Percentiles rank a stretch among this genome's conserved stretches.
Conservation (phyloP, 2,888 invertebrate species). For the Euplagia quadripunctaria region DNA sequence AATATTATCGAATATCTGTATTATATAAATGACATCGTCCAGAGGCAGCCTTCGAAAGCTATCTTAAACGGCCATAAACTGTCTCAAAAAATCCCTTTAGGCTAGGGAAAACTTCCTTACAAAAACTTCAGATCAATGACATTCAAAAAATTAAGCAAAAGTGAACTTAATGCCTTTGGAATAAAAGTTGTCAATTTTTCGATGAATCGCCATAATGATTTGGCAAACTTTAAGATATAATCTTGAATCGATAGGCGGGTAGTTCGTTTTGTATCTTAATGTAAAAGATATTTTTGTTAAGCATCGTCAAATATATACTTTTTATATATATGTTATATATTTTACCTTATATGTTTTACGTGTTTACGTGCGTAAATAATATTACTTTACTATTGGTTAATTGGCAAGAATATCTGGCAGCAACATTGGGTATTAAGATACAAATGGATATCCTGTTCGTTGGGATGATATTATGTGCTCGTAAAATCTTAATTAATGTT, state of each 20-base stretch:
- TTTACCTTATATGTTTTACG: too few species aligned
- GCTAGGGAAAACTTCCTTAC: constrained; percentile 40
- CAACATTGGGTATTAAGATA: too few species aligned
- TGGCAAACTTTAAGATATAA: constrained; percentile 44
- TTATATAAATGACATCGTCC: constrained; percentile 41
- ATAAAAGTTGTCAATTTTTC: constrained; percentile 2
- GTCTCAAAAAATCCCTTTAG: constrained; percentile 61
- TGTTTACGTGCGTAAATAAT: too few species aligned
- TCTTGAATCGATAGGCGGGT: constrained; percentile 57
- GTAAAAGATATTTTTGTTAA: constrained; percentile 39
- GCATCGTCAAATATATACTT: constrained; percentile 20
- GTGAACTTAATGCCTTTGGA: fast-evolving
- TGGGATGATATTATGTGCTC: too few species aligned
- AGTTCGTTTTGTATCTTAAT: constrained; percentile 46
- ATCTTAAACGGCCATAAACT: constrained; percentile 65
- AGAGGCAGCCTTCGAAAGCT: constrained; percentile 47
- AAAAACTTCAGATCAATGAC: neutral
- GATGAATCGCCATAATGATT: neutral
- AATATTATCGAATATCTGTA: constrained; percentile 48
- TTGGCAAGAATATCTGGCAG: too few species aligned
- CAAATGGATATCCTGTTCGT: too few species aligned
- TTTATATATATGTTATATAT: too few species aligned
- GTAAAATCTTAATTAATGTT: too few species aligned
- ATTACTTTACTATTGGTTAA: too few species aligned
- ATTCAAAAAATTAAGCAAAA: constrained; percentile 13